phyloP scores from a whole-genome alignment of 1,140 invertebrate species.

The Drosophila prosaltans region DNA sequence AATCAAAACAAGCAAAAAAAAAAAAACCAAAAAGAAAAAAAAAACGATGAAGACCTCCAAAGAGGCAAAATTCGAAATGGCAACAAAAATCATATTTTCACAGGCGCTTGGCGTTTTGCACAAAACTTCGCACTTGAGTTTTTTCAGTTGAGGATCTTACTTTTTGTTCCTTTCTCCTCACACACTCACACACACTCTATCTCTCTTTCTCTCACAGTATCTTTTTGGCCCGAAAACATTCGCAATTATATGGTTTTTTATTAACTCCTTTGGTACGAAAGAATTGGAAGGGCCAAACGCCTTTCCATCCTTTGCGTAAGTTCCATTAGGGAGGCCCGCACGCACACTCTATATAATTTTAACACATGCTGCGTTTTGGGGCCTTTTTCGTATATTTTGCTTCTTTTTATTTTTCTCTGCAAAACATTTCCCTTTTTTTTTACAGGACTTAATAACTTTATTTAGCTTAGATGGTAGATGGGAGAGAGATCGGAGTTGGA shows the following conservation, averaged over 20 bases:
- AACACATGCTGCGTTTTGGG: conserved; percentile 78
- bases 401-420: conserved; percentile 48
- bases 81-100: conserved; percentile 73
- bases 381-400: conserved; percentile 54
- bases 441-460: conserved; percentile 72
- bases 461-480: conserved; percentile 70
- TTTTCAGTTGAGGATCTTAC: background rate
- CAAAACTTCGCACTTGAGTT: conserved; percentile 77
- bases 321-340: conserved; percentile 74
- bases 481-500: background rate
- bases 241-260: conserved; percentile 80
- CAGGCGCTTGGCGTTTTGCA: conserved; percentile 80
- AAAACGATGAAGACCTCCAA: conserved; percentile 58
- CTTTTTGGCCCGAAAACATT: conserved; percentile 59
- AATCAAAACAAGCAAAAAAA: conserved; percentile 20
- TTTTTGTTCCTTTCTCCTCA: background rate
- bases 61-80: conserved; percentile 63
- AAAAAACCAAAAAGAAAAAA: conserved; percentile 42
- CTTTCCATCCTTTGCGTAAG: conserved; percentile 14
- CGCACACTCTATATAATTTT: conserved; percentile 81
- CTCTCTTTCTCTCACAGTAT: background rate
- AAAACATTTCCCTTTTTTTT: conserved; percentile 63
- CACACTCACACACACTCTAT: background rate
- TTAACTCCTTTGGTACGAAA: conserved; percentile 51
- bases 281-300: background rate